Percentiles rank a stretch among this genome's conserved stretches.
These are phyloP conservation scores for Drosophila busckii DNA, from an alignment of 1,140 invertebrate genomes.

Conservation along the genomic window DNA sequence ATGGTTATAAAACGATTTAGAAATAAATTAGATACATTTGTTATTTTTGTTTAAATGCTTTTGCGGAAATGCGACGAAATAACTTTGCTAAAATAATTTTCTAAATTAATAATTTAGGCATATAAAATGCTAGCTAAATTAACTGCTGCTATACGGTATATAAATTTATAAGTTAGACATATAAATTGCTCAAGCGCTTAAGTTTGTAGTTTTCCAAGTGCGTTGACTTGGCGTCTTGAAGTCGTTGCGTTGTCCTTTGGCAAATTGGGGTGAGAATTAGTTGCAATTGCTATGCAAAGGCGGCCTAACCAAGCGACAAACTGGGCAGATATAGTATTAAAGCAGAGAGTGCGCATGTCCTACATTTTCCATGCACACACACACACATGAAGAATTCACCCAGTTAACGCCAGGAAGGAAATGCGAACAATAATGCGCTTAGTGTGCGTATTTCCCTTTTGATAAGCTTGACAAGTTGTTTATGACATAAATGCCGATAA, in stretches of 20 bases:
- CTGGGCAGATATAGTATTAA: slow-evolving; percentile 11
- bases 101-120: too few relatives aligned
- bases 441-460: not conserved
- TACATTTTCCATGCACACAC: slow-evolving; percentile 25
- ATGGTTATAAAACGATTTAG: too few relatives aligned
- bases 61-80: too few relatives aligned
- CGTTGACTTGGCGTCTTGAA: slow-evolving; percentile 11
- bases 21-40: too few relatives aligned
- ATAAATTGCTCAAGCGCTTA: not conserved
- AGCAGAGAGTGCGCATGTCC: slow-evolving; percentile 69
- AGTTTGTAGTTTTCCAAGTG: slow-evolving; percentile 49
- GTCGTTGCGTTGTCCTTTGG: not conserved
- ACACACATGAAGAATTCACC: slow-evolving; percentile 10
- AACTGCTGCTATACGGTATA: too few relatives aligned
- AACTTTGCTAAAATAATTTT: too few relatives aligned
- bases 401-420: slow-evolving; percentile 21
- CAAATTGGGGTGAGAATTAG: slow-evolving; percentile 8
- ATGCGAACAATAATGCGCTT: slow-evolving; percentile 6
- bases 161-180: not conserved
- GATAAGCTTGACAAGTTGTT: not conserved
- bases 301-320: slow-evolving; percentile 37
- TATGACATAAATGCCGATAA: too few relatives aligned
- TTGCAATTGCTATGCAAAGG: slow-evolving; percentile 47
- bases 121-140: too few relatives aligned
- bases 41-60: too few relatives aligned